Conservation (phyloP, 2,113 vertebrate species). For the Egretta garzetta region DNA sequence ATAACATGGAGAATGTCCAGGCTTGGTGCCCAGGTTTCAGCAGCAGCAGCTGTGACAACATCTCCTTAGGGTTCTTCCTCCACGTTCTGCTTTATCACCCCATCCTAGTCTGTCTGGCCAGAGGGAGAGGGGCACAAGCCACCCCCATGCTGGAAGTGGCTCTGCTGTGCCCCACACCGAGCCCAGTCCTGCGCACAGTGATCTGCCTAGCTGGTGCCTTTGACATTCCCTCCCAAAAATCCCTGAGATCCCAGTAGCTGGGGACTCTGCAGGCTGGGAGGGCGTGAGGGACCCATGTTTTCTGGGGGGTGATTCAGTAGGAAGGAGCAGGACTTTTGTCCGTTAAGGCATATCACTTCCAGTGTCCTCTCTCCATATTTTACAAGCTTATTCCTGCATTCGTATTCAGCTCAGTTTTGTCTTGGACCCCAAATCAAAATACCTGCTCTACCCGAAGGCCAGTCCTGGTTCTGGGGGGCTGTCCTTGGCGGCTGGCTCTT, state of each 20-base stretch:
- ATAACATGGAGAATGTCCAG: background rate
- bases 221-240: background rate
- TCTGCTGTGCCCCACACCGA: background rate
- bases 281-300: background rate
- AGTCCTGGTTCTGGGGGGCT: background rate
- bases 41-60: background rate
- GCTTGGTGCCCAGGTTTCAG: background rate
- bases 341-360: background rate
- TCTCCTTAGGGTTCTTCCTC: background rate
- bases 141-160: background rate
- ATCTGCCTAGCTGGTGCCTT: background rate
- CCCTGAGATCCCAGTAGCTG: background rate
- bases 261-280: background rate
- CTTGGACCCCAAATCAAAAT: background rate
- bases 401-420: background rate
- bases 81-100: background rate
- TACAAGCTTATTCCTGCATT: background rate
- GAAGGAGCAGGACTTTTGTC: background rate
- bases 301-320: background rate
- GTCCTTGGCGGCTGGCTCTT: background rate
- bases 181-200: fast-evolving
- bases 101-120: background rate
- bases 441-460: background rate
- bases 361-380: fast-evolving
- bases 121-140: background rate